Base-by-base conservation (phyloP, 2,797 vertebrate genomes). In the Otus scops region DNA sequence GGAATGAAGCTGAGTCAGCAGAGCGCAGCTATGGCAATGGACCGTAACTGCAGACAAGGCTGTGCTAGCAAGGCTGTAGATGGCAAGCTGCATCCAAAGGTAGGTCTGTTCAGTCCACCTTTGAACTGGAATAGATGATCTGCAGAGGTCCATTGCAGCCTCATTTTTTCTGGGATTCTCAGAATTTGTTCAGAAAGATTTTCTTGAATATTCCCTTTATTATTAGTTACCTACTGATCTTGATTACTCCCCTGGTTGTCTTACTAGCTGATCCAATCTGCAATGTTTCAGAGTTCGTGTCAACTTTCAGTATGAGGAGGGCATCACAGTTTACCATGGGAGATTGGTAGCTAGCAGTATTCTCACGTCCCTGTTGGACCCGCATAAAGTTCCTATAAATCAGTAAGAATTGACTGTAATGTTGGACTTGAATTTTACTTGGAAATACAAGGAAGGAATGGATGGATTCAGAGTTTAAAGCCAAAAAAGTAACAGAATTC, bases 61-160 rank as follows among this genome's bases (percentile, higher is more conserved):
- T 43, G 15, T 2, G 0, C 56, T 57, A 74, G 16, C 4, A 7
- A n/a, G 0, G 6, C 41, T 38, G 11, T 18, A 76, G 12, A 16
- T 48, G 48, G 0, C 17, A 43, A 45, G 4, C 10, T 57, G 38
- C 28, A 50, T 85, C 57, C n/a, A 47, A 71, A 79, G 16, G 27
- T 68, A 75, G 16, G 27, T 68, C 43, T 71, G 4, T 50, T 90
- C 48, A 59, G n/a, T 47, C 48, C 23, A 38, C 10, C 26, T 63
- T 32, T 78, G 34, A 59, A 50, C 28, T 59, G 53, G 15, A 68
- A 30, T 21, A 34, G 7, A 17, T 78, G 12, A 23, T 43, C n/a
- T 69, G 23, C n/a, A 71, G 57, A 50, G 11, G 20, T 65, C 27
- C 28, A 13, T 13, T 73, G 9, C 39, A 81, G 16, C 23, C 22